Evolutionary conservation across 2,113 vertebrate genomes (phyloP), one percentile per base, ranked within the genome.

Genomic region (Tretioscincus oriximinensis): DNA sequence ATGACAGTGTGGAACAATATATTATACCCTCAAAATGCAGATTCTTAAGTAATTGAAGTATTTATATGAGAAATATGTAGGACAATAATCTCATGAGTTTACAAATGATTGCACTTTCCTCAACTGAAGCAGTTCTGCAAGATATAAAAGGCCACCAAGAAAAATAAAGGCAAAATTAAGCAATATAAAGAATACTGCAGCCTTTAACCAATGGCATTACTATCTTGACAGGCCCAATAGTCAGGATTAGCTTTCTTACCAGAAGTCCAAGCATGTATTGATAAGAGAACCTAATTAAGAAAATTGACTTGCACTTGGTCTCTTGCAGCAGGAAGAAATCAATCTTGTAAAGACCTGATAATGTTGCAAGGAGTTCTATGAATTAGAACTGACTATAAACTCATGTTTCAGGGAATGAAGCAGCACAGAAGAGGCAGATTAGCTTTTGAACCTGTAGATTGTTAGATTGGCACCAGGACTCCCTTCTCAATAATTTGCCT

Each of bases 261-360:
- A 80, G 76, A 35, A 91, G 70, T 68, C 78, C 71, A 87, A 85
- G 79, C 35, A 81, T 85, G 73, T 77, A 73, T 90, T 92, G 75
- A 71, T 90, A 89, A 80, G n/a, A 71, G 71, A 88, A 79, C 21
- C 75, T 93, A 89, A 93, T 90, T 90, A 90, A 77, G 83, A 87
- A 92, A 91, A 89, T 82, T 89, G 90, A 90, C 80, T 89, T 82
- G 73, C 81, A 76, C 58, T 84, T 88, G 78, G 51, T 88, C 85
- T 89, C 86, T 72, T 66, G 61, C 45, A 76, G 35, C 18, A 88
- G n/a, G 60, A 51, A 92, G 80, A 90, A 94, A 91, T 88, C 84
- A 90, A 69, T 92, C 87, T 67, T 88, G 80, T 78, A 86, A 51
- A 85, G 81, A 74, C 45, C 66, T 88, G 90, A 89, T 84, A 88